phyloP scores from a whole-genome alignment of 2,888 invertebrate species.

The Halictus quadricinctus region DNA sequence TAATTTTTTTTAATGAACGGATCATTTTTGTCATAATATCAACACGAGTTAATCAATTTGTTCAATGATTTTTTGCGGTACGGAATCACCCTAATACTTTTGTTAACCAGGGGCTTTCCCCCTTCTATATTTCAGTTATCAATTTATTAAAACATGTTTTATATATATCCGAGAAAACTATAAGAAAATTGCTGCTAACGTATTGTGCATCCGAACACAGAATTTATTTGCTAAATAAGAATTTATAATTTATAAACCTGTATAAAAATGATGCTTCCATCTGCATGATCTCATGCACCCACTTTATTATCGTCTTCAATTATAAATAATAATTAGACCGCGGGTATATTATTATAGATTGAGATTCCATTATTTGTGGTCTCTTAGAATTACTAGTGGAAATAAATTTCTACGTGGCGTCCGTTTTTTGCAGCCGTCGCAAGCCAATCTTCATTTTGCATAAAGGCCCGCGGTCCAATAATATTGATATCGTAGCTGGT shows the following conservation, averaged over 20 bases:
- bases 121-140: neutral
- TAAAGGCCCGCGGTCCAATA: neutral
- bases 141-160: neutral
- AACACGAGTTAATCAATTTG: neutral
- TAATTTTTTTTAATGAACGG: too few species aligned
- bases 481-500: neutral
- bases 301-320: neutral
- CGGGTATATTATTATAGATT: too few species aligned
- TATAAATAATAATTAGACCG: neutral
- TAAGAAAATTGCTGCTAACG: too few species aligned
- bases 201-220: too few species aligned
- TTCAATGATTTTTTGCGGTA: neutral
- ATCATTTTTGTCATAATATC: neutral
- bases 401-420: neutral
- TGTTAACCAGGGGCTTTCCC: too few species aligned
- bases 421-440: neutral
- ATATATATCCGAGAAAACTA: too few species aligned
- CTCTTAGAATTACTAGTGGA: neutral
- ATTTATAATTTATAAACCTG: too few species aligned
- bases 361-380: neutral
- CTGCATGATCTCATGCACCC: neutral
- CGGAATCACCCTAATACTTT: neutral
- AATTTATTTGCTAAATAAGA: too few species aligned
- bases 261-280: too few species aligned
- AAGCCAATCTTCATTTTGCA: neutral